A percentile compares a stretch with the other conserved stretches of the same genome.
These are phyloP conservation scores for Diceros bicornis DNA, from an alignment of 2,797 vertebrate species.

Conservation along the genomic window DNA sequence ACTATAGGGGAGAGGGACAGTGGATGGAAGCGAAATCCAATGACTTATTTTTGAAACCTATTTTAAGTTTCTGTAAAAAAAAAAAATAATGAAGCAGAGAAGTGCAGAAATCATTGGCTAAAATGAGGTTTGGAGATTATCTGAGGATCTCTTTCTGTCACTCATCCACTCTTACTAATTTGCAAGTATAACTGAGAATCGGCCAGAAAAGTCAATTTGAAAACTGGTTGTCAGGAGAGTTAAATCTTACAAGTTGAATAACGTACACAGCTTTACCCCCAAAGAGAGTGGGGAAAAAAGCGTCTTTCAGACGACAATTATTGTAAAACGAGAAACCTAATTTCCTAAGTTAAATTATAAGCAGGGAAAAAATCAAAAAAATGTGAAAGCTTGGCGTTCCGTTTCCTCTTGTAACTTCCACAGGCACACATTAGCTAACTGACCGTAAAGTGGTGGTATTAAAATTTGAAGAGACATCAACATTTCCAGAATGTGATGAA, in stretches of 20 bases:
- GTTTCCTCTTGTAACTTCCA: not conserved
- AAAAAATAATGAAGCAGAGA: not conserved
- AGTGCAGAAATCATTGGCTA: conserved; percentile 15
- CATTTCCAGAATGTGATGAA: not conserved
- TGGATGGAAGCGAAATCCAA: conserved; percentile 32
- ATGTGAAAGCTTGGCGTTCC: not conserved
- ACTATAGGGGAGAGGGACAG: not conserved
- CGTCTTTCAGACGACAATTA: not conserved
- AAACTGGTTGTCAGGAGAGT: not conserved
- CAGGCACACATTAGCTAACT: not conserved
- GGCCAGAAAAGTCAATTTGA: conserved; percentile 20
- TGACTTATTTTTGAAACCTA: conserved; percentile 42
- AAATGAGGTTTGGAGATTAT: conserved; percentile 39
- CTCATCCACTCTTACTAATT: conserved; percentile 24
- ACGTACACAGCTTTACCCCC: not conserved
- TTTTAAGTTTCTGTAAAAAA: conserved; percentile 33
- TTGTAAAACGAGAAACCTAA: conserved; percentile 40
- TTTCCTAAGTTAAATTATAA: conserved; percentile 43
- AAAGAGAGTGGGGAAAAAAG: not conserved
- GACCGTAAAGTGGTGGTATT: accelerated
- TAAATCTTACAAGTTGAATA: conserved; percentile 31
- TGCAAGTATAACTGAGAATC: conserved; percentile 56
- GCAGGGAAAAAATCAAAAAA: not conserved
- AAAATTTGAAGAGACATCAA: not conserved
- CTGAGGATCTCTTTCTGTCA: conserved; percentile 37